phyloP scores from a whole-genome alignment of 2,113 vertebrate species.

The Chitala chitala region DNA sequence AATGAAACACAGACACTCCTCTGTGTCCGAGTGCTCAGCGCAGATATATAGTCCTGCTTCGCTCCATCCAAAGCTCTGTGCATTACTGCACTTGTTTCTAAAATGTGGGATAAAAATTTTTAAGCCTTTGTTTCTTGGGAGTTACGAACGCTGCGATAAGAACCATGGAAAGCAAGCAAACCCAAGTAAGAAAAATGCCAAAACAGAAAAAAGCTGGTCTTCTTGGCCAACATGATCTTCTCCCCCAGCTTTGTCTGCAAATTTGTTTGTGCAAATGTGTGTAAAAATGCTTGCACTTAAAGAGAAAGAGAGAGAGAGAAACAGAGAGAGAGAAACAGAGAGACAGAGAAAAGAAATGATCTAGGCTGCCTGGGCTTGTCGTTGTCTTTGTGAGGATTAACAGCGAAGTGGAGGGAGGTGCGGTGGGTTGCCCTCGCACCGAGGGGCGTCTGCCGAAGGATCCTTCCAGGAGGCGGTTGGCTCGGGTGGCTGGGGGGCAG shows the following conservation, averaged over 20 bases:
- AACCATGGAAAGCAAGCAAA: not conserved
- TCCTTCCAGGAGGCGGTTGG: conserved; percentile 7
- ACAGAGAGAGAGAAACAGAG: too few species aligned
- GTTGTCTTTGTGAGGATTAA: conserved; percentile 1
- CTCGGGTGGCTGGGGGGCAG: not conserved
- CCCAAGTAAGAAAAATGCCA: not conserved
- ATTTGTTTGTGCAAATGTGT: conserved; percentile 22
- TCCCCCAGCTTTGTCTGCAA: not conserved
- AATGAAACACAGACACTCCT: conserved; percentile 19
- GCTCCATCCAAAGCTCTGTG: conserved; percentile 24
- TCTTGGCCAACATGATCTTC: not conserved
- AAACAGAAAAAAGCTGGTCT: not conserved
- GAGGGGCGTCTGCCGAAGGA: not conserved
- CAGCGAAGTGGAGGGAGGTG: not conserved
- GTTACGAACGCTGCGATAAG: not conserved
- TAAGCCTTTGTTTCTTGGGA: conserved; percentile 25
- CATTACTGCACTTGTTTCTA: not conserved
- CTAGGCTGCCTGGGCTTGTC: not conserved
- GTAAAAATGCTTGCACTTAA: too few species aligned
- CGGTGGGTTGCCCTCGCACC: not conserved
- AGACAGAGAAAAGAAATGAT: too few species aligned
- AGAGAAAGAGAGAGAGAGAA: too few species aligned
- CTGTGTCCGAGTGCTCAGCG: conserved; percentile 15
- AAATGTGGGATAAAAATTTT: conserved; percentile 2
- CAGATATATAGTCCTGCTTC: conserved; percentile 19